phyloP scores from a whole-genome alignment of 1,140 invertebrate genomes.

The Penaeus japonicus region DNA sequence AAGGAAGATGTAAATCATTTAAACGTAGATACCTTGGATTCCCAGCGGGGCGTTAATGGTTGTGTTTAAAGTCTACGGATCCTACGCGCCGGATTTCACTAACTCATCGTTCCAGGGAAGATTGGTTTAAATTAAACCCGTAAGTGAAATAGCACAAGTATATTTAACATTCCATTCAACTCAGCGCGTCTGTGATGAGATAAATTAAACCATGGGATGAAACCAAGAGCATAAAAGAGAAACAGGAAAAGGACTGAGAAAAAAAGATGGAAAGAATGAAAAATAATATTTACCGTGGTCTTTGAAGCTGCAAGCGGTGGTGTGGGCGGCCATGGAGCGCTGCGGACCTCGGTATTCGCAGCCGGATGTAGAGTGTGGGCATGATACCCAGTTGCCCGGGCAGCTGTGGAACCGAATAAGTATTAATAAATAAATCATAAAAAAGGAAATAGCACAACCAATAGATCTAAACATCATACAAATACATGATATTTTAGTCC shows the following conservation, averaged over 20 bases:
- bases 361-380: constrained; percentile 60
- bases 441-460: not conserved
- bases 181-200: no score
- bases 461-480: not conserved
- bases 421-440: not conserved
- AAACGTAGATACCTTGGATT: no score
- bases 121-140: no score
- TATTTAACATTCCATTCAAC: no score
- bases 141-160: no score
- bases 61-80: no score
- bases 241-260: not conserved
- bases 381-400: constrained; percentile 60
- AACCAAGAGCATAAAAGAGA: no score
- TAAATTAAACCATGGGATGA: no score
- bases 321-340: constrained; percentile 64
- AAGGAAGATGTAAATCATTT: no score
- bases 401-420: constrained; percentile 43
- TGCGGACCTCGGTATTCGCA: constrained; percentile 66
- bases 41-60: no score
- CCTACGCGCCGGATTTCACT: no score
- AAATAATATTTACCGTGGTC: constrained; percentile 60
- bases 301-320: constrained; percentile 62
- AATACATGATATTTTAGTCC: not conserved
- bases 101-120: no score
- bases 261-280: not conserved